A percentile compares a stretch with the other conserved stretches of the same genome.
These are phyloP conservation scores for Napeogenes sylphis DNA, from an alignment of 2,888 invertebrate genomes.

Conservation along the genomic window DNA sequence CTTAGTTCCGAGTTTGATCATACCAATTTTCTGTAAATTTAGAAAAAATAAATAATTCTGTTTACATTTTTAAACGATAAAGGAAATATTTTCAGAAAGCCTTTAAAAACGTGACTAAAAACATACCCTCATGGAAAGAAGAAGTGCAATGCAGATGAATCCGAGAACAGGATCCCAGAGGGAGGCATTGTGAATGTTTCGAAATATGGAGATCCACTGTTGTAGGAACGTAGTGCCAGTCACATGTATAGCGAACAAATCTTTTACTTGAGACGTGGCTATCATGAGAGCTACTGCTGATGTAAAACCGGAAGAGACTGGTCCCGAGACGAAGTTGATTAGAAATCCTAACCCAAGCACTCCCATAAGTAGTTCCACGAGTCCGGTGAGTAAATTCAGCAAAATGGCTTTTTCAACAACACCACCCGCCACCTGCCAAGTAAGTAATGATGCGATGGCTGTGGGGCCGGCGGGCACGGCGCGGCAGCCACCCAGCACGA, in stretches of 20 bases:
- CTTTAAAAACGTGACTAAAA: not conserved
- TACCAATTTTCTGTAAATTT: slow-evolving; percentile 77
- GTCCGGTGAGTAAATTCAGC: slow-evolving; percentile 84
- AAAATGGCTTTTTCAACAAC: slow-evolving; percentile 84
- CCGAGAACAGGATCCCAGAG: slow-evolving; percentile 88
- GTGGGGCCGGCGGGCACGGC: slow-evolving; percentile 96
- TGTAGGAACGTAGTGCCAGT: slow-evolving; percentile 86
- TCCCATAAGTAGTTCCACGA: slow-evolving; percentile 88
- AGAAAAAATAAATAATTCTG: not conserved
- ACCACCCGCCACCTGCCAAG: slow-evolving; percentile 85
- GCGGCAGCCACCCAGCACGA: slow-evolving; percentile 93
- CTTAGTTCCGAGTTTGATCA: slow-evolving; percentile 79
- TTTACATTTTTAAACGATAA: too few relatives aligned
- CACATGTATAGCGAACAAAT: slow-evolving; percentile 85
- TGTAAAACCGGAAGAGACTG: slow-evolving; percentile 92
- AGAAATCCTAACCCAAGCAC: slow-evolving; percentile 90
- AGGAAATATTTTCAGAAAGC: not conserved
- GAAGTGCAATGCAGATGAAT: slow-evolving; percentile 83
- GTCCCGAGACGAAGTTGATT: slow-evolving; percentile 93
- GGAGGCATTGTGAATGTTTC: slow-evolving; percentile 80
- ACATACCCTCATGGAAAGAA: slow-evolving; percentile 86
- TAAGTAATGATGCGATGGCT: slow-evolving; percentile 92
- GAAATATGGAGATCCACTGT: slow-evolving; percentile 85
- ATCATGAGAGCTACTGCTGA: slow-evolving; percentile 94
- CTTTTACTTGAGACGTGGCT: slow-evolving; percentile 92